Base-by-base conservation (phyloP, 64 coral and sea anemone species). In the Dendronephthya gigantea region DNA sequence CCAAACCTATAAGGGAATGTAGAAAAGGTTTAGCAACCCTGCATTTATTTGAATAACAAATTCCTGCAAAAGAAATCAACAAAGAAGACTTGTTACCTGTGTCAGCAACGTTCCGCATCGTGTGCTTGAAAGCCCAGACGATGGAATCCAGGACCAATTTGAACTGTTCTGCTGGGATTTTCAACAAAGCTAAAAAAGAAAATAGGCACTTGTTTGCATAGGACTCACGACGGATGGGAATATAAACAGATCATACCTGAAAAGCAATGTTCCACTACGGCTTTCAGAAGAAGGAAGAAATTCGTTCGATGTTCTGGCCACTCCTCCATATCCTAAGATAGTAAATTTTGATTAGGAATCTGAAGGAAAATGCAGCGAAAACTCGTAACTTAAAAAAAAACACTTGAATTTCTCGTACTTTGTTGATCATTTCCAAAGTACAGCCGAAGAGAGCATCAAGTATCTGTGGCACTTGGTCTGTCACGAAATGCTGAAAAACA, bases 401-500 rank as follows among this genome's bases (percentile, higher is more conserved):
- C n/a, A n/a, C n/a, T n/a, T n/a, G n/a, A n/a, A n/a, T n/a, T n/a
- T n/a, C n/a, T 6, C 74, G 45, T 40, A 91, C 90, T 82, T 97
- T 97, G 40, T 97, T 97, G 72, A 97, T 97, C 94, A 97, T 97
- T 41, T 97, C 88, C 43, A 97, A 58, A 19, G 94, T 97, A 83
- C 94, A 97, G 43, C 93, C 94, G 91, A 97, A 97, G 4, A 97
- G 91, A 9, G 94, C 94, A 90, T 97, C 94, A 82, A 97, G 93
- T 37, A 97, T 97, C 47, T 97, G 82, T 40, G 94, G 94, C 39
- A 97, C 49, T 58, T 97, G 88, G 11, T 93, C 88, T 69, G 90
- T 97, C 7, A 97, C 91, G 85, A 79, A 79, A 79, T 79, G 72
- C 72, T 79, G 72, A 39, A 79, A 29, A 35, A 33, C 32, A 79